Conservation (phyloP, 2,797 vertebrate genomes). For the Sebastes trivittatus region DNA sequence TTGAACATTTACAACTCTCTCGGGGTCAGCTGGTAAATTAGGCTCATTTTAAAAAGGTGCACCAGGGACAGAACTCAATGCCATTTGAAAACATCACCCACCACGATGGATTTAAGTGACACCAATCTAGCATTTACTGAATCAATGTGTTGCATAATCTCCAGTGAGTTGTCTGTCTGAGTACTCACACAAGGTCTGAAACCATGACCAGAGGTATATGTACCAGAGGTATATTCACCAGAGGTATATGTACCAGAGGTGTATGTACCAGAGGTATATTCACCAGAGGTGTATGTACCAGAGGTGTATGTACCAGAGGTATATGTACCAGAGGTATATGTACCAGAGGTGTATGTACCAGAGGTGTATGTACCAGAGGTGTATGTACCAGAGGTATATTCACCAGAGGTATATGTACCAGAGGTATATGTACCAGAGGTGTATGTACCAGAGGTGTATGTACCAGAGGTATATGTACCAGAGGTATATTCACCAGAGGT, state of each 20-base stretch:
- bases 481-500: background rate
- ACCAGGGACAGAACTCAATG: background rate
- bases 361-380: background rate
- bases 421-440: background rate
- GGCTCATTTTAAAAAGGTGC: background rate
- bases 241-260: background rate
- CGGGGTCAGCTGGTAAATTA: background rate
- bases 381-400: background rate
- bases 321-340: background rate
- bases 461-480: background rate
- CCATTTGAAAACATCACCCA: background rate
- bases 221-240: background rate
- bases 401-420: too few species aligned
- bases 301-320: background rate
- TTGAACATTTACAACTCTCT: background rate
- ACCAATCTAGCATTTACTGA: background rate
- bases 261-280: fast-evolving
- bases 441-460: background rate
- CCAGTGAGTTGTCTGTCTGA: background rate
- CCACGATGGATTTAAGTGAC: background rate
- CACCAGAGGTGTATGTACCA: background rate
- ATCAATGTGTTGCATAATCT: background rate
- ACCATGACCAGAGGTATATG: background rate
- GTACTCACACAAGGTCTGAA: background rate
- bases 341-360: background rate